Percentiles rank a stretch among this genome's conserved stretches.
Conservation (phyloP, 2,797 vertebrate genomes). For the Tachyglossus aculeatus region DNA sequence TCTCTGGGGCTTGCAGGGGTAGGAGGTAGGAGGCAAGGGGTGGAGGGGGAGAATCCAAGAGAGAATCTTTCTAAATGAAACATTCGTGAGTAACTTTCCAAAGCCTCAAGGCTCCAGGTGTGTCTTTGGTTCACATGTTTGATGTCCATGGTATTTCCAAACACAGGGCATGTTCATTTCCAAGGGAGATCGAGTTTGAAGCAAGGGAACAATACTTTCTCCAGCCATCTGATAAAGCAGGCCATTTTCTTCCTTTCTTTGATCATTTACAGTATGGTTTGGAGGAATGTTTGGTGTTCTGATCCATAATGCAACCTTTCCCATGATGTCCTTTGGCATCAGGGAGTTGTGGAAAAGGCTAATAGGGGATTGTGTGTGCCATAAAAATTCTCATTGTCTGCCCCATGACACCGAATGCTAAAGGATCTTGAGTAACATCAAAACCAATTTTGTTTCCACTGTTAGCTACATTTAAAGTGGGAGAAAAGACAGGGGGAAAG, state of each 20-base stretch:
- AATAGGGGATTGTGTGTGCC: no score
- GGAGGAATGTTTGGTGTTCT: no score
- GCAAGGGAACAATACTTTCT: not conserved
- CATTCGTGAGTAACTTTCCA: conserved; percentile 17
- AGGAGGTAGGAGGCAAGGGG: no score
- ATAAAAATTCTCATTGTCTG: not conserved
- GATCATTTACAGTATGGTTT: not conserved
- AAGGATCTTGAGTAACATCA: not conserved
- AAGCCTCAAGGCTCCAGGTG: conserved; percentile 58
- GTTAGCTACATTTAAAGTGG: not conserved
- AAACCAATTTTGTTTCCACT: not conserved
- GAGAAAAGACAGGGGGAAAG: not conserved
- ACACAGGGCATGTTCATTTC: not conserved
- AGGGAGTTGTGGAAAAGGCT: no score
- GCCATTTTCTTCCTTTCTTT: not conserved
- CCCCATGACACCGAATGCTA: not conserved
- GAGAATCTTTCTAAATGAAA: conserved; percentile 47
- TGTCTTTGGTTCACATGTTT: conserved; percentile 17
- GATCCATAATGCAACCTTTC: no score
- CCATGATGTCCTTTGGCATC: no score
- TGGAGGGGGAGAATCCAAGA: no score
- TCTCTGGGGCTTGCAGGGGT: no score
- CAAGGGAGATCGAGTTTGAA: conserved; percentile 3
- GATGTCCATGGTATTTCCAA: conserved; percentile 17
- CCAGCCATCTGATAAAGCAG: not conserved